A percentile compares a stretch with the other conserved stretches of the same genome.
Evolutionary conservation across 1,140 invertebrate species (phyloP).

Genomic region (Diorhabda sublineata): DNA sequence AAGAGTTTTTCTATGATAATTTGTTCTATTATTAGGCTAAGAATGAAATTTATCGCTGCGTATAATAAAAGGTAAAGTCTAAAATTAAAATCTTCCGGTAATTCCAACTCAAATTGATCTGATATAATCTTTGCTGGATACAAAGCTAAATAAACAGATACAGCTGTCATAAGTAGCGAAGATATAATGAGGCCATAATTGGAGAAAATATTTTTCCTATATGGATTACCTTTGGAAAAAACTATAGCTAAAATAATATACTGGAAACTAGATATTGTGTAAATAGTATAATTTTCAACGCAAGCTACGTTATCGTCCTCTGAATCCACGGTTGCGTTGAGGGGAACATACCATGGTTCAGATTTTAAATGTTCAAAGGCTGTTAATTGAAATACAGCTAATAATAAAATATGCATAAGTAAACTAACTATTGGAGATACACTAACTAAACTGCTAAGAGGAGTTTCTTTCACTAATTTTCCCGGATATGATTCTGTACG

Average conservation of each 20-base stretch:
- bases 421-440: slow-evolving; percentile 64
- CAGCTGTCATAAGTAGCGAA: slow-evolving; percentile 57
- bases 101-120: slow-evolving; percentile 58
- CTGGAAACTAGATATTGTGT: slow-evolving; percentile 85
- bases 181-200: slow-evolving; percentile 68
- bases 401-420: slow-evolving; percentile 68
- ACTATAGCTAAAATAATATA: slow-evolving; percentile 88
- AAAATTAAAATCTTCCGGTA: slow-evolving; percentile 64
- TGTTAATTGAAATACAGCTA: slow-evolving; percentile 63
- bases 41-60: slow-evolving; percentile 57
- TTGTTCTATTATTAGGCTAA: slow-evolving; percentile 60
- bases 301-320: slow-evolving; percentile 53
- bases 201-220: slow-evolving; percentile 75
- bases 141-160: slow-evolving; percentile 69
- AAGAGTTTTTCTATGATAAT: slow-evolving; percentile 59
- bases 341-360: slow-evolving; percentile 70
- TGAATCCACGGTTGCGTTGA: slow-evolving; percentile 43
- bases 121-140: slow-evolving; percentile 62
- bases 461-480: slow-evolving; percentile 63
- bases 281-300: slow-evolving; percentile 83
- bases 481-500: slow-evolving; percentile 71
- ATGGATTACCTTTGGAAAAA: slow-evolving; percentile 88
- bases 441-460: slow-evolving; percentile 64
- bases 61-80: slow-evolving; percentile 58
- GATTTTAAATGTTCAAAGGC: slow-evolving; percentile 62